Conservation (phyloP, 2,888 invertebrate genomes). For the Galerucella pusilla region DNA sequence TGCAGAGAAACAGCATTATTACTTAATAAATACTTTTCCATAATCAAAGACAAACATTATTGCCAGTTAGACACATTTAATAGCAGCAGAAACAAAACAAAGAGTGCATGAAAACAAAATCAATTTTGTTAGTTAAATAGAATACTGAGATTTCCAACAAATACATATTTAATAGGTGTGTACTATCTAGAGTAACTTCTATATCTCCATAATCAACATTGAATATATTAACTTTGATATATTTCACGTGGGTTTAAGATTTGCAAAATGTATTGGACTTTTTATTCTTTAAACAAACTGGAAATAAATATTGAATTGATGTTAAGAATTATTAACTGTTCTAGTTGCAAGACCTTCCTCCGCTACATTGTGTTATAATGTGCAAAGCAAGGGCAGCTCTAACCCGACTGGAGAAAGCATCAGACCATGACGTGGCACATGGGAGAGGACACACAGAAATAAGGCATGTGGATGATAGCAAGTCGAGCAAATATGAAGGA, state of each 20-base stretch:
- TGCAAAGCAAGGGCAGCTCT: too few species aligned
- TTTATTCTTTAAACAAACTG: neutral
- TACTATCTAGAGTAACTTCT: slow-evolving; percentile 9
- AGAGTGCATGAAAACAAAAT: slow-evolving; percentile 17
- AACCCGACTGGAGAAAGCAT: too few species aligned
- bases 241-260: neutral
- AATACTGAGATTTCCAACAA: slow-evolving; percentile 4
- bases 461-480: too few species aligned
- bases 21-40: slow-evolving; percentile 54
- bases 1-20: slow-evolving; percentile 51
- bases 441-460: too few species aligned
- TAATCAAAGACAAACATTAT: slow-evolving; percentile 51
- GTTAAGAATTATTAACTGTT: too few species aligned
- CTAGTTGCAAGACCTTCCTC: too few species aligned
- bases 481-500: too few species aligned
- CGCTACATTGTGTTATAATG: too few species aligned
- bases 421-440: too few species aligned
- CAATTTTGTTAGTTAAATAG: slow-evolving; percentile 1
- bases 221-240: neutral
- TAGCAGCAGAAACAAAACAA: slow-evolving; percentile 23
- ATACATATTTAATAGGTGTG: slow-evolving; percentile 5
- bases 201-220: slow-evolving; percentile 5
- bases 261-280: neutral
- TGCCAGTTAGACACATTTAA: slow-evolving; percentile 49
- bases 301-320: too few species aligned